Percentiles rank a stretch among this genome's conserved stretches.
Conservation (phyloP, 2,113 vertebrate genomes). For the Colaptes auratus region DNA sequence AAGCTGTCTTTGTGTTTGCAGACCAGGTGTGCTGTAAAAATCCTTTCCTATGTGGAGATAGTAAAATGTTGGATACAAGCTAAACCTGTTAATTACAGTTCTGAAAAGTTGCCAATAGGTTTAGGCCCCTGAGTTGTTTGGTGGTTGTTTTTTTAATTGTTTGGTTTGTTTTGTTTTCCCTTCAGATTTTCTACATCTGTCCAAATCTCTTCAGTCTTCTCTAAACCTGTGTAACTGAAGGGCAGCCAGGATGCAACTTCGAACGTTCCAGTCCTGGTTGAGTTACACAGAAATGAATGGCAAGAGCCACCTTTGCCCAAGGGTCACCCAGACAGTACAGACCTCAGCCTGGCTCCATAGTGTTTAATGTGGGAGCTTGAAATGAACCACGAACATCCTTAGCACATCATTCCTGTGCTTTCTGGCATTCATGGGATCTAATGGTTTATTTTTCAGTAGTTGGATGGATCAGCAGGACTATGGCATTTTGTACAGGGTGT, state of each 20-base stretch:
- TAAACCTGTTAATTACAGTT: background rate
- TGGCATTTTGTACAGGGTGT: background rate
- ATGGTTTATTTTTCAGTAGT: background rate
- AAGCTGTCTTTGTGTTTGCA: background rate
- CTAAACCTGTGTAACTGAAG: background rate
- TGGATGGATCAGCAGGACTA: background rate
- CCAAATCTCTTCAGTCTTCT: background rate
- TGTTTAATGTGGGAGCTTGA: background rate
- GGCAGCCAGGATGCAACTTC: background rate
- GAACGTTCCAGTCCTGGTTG: background rate
- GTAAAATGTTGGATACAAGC: background rate
- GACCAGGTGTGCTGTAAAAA: background rate
- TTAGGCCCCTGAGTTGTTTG: background rate
- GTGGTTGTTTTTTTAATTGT: no score
- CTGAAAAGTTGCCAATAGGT: background rate
- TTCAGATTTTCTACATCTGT: background rate
- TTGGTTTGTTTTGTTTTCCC: background rate
- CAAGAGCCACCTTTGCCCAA: background rate
- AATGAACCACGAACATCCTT: background rate
- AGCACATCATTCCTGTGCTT: background rate
- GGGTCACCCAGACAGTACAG: background rate
- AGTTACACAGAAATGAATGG: background rate
- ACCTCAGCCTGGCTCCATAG: background rate
- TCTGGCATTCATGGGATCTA: background rate
- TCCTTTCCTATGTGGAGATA: background rate